Base-by-base conservation (phyloP, 2,888 invertebrate species). In the Diadegma fenestrale region DNA sequence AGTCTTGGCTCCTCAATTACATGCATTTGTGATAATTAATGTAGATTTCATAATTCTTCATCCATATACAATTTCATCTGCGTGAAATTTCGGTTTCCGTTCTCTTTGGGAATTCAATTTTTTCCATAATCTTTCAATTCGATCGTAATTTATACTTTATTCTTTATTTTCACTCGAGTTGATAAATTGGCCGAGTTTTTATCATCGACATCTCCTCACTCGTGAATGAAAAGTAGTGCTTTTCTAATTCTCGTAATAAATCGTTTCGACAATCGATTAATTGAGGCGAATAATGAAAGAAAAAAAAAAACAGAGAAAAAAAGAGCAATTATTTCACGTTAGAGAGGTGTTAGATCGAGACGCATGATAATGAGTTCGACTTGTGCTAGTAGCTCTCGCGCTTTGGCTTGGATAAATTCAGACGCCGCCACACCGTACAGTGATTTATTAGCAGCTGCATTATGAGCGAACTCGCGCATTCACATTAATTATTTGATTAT, bases 401-500 rank as follows among this genome's bases (percentile, higher is more conserved):
- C 43, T 58, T 19, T 45, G 66, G 33, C 79, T 66, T 58, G 45
- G 45, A 69, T 69, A 22, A 66, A 71, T 37, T 63, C 66, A 73
- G 48, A 61, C 51, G 26, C 66, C 61, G 61, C 63, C 22, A 43
- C 80, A 48, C 58, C 41, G 41, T 43, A n/a, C 33, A 6, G 78
- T 87, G 85, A 87, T 87, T 87, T 87, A 87, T 87, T 83, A 69
- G 73, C 82, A 26, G 79, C 69, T 69, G 85, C 85, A 85, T 85
- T 85, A 83, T 82, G 85, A 80, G 85, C 87, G 80, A 80, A 83
- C 87, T 81, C 87, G 73, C 64, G 78, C 82, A 83, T 80, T 79
- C 77, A 80, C 87, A 86, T 87, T 87, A 85, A 87, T 87, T 87
- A 87, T 85, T 82, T 77, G 82, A 85, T 87, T 85, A 78, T 82